phyloP scores from a whole-genome alignment of 2,113 vertebrate species.

The Kryptolebias marmoratus region DNA sequence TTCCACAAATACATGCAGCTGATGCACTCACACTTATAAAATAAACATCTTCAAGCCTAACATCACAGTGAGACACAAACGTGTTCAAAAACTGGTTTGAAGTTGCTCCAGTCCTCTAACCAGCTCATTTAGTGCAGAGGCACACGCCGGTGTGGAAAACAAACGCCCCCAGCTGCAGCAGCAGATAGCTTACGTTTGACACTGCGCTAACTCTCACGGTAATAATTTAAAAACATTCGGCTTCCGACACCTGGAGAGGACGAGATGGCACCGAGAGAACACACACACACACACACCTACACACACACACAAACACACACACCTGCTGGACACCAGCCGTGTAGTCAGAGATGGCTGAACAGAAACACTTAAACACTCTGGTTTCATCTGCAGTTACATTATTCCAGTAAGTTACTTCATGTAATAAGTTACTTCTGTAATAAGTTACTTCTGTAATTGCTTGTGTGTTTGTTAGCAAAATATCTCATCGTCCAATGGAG shows the following conservation, averaged over 20 bases:
- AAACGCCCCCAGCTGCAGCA: slow-evolving; percentile 45
- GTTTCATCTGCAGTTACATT: too few relatives aligned
- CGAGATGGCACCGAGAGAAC: slow-evolving; percentile 1
- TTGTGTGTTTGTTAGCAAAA: too few relatives aligned
- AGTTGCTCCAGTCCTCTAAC: slow-evolving; percentile 43
- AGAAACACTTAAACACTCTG: too few relatives aligned
- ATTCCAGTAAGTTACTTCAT: too few relatives aligned
- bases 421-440: too few relatives aligned
- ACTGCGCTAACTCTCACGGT: slow-evolving; percentile 23
- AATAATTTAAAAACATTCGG: slow-evolving; percentile 40
- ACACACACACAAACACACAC: background rate
- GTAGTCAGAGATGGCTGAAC: too few relatives aligned
- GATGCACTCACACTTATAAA: background rate
- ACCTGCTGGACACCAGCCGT: background rate
- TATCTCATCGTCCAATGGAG: too few relatives aligned
- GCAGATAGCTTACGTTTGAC: slow-evolving; percentile 38
- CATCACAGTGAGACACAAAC: background rate
- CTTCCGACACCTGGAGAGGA: slow-evolving; percentile 17
- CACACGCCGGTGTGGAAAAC: slow-evolving; percentile 62
- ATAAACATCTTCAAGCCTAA: background rate
- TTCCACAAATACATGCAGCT: background rate
- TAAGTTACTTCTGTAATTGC: too few relatives aligned
- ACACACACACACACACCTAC: background rate
- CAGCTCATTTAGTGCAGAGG: slow-evolving; percentile 51
- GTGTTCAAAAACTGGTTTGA: slow-evolving; percentile 5